phyloP scores from a whole-genome alignment of 2,888 invertebrate genomes.

The Aricia artaxerxes region DNA sequence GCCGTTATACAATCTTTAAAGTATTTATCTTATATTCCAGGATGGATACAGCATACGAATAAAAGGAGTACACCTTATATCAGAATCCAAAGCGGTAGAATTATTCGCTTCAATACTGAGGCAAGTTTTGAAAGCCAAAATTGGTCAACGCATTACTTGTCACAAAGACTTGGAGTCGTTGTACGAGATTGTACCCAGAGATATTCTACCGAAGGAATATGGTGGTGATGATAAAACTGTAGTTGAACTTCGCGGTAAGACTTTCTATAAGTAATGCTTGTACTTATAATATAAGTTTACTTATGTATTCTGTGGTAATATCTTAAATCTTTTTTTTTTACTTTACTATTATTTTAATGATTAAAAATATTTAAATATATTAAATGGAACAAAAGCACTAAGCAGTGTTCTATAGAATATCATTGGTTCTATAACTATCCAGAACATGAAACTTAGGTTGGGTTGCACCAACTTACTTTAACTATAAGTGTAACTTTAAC shows the following conservation, averaged over 20 bases:
- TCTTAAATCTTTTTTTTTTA: too few species aligned
- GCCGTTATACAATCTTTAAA: neutral
- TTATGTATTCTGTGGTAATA: too few species aligned
- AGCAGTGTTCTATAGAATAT: neutral
- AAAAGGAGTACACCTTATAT: constrained; percentile 25
- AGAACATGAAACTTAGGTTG: neutral
- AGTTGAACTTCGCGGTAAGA: constrained; percentile 5
- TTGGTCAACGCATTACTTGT: constrained; percentile 8
- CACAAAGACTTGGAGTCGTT: constrained; percentile 24
- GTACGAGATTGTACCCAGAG: neutral
- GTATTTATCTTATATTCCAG: neutral
- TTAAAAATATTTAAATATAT: neutral
- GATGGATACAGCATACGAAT: constrained; percentile 26
- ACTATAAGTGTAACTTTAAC: too few species aligned
- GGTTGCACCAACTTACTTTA: too few species aligned
- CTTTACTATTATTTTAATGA: neutral
- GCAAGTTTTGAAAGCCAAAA: neutral
- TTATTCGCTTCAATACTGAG: neutral
- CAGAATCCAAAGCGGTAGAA: constrained; percentile 18
- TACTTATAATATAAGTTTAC: too few species aligned
- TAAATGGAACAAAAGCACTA: neutral
- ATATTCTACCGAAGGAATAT: constrained; percentile 20
- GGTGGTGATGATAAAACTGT: constrained; percentile 18
- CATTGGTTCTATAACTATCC: neutral
- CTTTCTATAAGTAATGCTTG: neutral